These are phyloP conservation scores for Aradus depressus DNA, from an alignment of 2,888 invertebrate species.

Conservation along the genomic window DNA sequence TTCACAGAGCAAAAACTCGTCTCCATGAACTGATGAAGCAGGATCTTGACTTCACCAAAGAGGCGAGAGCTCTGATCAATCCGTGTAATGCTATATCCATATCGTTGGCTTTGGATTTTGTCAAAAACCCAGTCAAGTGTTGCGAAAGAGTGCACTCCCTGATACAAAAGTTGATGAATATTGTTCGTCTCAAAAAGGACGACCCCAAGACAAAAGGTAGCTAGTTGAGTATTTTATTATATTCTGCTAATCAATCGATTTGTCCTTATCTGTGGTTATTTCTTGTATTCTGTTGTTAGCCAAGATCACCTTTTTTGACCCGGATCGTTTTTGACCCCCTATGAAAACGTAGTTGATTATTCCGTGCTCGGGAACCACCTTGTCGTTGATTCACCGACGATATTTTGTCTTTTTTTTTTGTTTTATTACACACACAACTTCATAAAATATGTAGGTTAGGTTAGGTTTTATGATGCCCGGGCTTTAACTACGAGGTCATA, in stretches of 20 bases:
- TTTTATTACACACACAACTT: too few relatives aligned
- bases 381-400: too few relatives aligned
- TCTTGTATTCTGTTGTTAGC: constrained; percentile 12
- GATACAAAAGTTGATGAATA: constrained; percentile 73
- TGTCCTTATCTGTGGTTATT: constrained; percentile 1
- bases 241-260: too few relatives aligned
- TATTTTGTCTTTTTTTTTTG: too few relatives aligned
- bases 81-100: constrained; percentile 89
- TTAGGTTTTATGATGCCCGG: too few relatives aligned
- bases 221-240: background rate
- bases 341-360: too few relatives aligned
- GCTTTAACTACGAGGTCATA: too few relatives aligned
- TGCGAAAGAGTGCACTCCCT: constrained; percentile 82
- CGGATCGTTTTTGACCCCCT: too few relatives aligned
- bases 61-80: constrained; percentile 78
- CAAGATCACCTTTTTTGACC: too few relatives aligned
- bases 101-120: constrained; percentile 80
- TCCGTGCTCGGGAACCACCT: too few relatives aligned
- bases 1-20: constrained; percentile 81
- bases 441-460: too few relatives aligned
- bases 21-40: constrained; percentile 86
- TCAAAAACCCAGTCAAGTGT: constrained; percentile 89
- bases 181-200: constrained; percentile 75
- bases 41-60: constrained; percentile 72
- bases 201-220: constrained; percentile 76